Percentiles rank a stretch among this genome's conserved stretches.
Conservation (phyloP, 2,888 invertebrate species). For the Megaustenia siamemsis region DNA sequence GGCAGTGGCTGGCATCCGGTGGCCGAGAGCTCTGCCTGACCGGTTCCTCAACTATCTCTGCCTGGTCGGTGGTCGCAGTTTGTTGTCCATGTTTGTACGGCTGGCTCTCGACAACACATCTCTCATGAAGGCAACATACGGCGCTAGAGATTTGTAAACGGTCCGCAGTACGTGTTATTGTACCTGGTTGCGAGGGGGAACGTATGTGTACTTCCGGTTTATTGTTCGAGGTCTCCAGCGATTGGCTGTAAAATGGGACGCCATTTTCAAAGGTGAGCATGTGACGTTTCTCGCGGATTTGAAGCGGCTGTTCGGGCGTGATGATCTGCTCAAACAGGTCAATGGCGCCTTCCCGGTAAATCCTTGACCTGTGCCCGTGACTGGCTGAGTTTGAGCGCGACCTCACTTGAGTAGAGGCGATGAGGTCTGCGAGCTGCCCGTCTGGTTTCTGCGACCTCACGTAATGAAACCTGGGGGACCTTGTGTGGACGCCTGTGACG, state of each 20-base stretch:
- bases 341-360: neutral
- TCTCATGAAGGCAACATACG: neutral
- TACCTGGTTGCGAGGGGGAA: too few relatives aligned
- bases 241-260: neutral
- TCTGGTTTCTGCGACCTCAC: neutral
- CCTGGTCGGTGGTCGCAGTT: too few relatives aligned
- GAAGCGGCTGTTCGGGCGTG: constrained; percentile 33
- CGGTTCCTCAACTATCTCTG: neutral
- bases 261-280: constrained; percentile 4
- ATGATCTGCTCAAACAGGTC: constrained; percentile 39
- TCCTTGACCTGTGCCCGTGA: neutral
- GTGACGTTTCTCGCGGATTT: neutral
- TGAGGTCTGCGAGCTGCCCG: neutral
- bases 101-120: neutral
- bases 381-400: constrained; percentile 29
- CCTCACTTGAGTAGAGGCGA: neutral
- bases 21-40: neutral
- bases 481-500: neutral
- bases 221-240: neutral
- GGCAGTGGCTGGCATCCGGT: neutral
- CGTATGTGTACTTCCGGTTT: neutral
- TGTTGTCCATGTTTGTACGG: neutral
- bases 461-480: neutral
- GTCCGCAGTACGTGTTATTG: too few relatives aligned
- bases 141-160: neutral